phyloP scores from a whole-genome alignment of 2,888 invertebrate species.

The Cantharis nigra region DNA sequence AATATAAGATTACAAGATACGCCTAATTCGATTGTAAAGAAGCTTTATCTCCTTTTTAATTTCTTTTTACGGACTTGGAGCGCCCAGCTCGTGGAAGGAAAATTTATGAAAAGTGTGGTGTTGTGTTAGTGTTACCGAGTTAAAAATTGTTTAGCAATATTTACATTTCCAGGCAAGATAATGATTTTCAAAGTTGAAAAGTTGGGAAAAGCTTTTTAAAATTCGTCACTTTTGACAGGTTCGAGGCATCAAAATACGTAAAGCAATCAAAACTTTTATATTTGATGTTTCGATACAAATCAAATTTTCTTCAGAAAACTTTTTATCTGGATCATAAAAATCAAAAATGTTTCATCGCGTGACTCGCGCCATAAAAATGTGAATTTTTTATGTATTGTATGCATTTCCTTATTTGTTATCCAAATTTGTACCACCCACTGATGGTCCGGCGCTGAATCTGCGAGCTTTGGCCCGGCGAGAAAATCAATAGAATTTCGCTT shows the following conservation, averaged over 20 bases:
- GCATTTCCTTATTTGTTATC: conserved; percentile 9
- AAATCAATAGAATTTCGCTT: conserved; percentile 34
- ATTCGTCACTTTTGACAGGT: background rate
- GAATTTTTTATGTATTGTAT: background rate
- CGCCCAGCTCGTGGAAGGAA: background rate
- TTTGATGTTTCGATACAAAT: background rate
- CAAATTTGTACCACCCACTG: conserved; percentile 13
- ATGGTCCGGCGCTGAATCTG: conserved; percentile 13
- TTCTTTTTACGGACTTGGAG: background rate
- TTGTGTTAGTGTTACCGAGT: background rate
- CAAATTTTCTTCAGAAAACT: background rate
- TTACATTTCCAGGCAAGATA: background rate
- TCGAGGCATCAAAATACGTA: background rate
- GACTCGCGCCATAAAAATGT: background rate
- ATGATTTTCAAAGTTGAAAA: background rate
- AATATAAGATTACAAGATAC: background rate
- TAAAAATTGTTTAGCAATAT: background rate
- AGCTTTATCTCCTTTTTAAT: background rate
- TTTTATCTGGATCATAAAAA: background rate
- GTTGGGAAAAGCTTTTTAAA: background rate
- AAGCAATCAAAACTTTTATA: background rate
- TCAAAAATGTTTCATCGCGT: background rate
- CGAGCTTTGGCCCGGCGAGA: conserved; percentile 29
- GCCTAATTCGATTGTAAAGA: background rate
- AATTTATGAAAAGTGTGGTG: background rate